Percentiles rank a stretch among this genome's conserved stretches.
Conservation (phyloP, 2,797 vertebrate species). For the Mormyrops boulengeri region DNA sequence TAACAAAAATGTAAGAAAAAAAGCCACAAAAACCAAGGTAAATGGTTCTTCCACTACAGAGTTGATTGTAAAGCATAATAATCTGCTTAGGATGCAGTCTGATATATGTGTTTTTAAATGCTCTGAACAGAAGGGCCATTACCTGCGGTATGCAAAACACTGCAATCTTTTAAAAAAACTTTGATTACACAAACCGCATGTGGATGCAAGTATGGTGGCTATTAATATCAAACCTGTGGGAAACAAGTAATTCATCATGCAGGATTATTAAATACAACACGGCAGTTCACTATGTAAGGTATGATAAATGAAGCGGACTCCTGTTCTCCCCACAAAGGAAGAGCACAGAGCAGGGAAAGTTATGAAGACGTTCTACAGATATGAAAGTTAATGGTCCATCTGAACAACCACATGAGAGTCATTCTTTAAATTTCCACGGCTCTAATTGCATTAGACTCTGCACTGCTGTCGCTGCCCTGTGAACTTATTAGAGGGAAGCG, state of each 20-base stretch:
- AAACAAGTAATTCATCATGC: conserved; percentile 40
- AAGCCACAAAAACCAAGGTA: conserved; percentile 2
- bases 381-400: conserved; percentile 49
- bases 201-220: conserved; percentile 10
- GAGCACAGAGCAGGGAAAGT: conserved; percentile 25
- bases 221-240: conserved; percentile 34
- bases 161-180: conserved; percentile 7
- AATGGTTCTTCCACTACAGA: background rate
- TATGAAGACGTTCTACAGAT: conserved; percentile 50
- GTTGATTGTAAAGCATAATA: background rate
- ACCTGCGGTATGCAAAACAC: conserved; percentile 9
- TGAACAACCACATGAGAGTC: conserved; percentile 23
- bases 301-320: conserved; percentile 36
- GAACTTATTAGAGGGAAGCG: conserved; percentile 46
- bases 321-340: conserved; percentile 20
- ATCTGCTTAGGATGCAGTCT: conserved; percentile 14
- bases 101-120: conserved; percentile 17
- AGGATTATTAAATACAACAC: conserved; percentile 40
- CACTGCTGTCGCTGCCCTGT: conserved; percentile 24
- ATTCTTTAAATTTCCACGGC: conserved; percentile 32
- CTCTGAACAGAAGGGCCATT: conserved; percentile 4
- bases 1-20: background rate
- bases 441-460: conserved; percentile 58
- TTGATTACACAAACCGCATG: conserved; percentile 20
- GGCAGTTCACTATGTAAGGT: conserved; percentile 31